Base-by-base conservation (phyloP, 2,888 invertebrate species). In the Drosophila longiperda region DNA sequence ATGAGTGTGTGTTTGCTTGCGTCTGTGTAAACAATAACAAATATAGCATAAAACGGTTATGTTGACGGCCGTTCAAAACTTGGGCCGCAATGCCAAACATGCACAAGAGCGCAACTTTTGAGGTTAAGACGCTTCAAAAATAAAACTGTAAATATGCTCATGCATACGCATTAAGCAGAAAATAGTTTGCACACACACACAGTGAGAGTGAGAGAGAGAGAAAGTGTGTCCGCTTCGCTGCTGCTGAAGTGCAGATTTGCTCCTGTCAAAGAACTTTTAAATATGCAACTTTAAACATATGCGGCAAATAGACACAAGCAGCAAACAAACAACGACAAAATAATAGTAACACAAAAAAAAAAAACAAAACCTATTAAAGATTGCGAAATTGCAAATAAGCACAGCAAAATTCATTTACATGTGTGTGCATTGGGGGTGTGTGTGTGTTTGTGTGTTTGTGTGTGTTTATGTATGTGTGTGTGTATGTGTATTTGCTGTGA, bases 51-150 rank as follows among this genome's bases (percentile, higher is more conserved):
- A 84, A 84, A 78, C 80, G 82, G 82, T 82, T 81, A 83, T 67
- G 67, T 53, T 72, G 59, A 60, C 60, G 63, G 55, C 67, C 67
- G 66, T 55, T 34, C 34, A 58, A 58, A 82, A 72, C 66, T 73
- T 70, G 49, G 42, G 20, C 59, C 34, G 50, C 62, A 65, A 33
- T 59, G 38, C 42, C 48, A 12, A 60, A 49, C 57, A 67, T 80
- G 82, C 84, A 84, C 71, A 85, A 85, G 84, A 85, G 88, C 80
- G 67, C 75, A 85, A 73, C 75, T 85, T 85, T 85, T 85, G 88
- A 85, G 84, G 90, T 82, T 85, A 89, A 88, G 90, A 89, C 66
- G 86, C 86, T 85, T 87, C 57, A 87, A 87, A 55, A 36, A 54
- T 11, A 54, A n/a, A 36, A 82, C 62, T 69, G 63, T 59, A 66